Conservation (phyloP, 2,113 vertebrate species). For the Phalacrocorax pelagicus region DNA sequence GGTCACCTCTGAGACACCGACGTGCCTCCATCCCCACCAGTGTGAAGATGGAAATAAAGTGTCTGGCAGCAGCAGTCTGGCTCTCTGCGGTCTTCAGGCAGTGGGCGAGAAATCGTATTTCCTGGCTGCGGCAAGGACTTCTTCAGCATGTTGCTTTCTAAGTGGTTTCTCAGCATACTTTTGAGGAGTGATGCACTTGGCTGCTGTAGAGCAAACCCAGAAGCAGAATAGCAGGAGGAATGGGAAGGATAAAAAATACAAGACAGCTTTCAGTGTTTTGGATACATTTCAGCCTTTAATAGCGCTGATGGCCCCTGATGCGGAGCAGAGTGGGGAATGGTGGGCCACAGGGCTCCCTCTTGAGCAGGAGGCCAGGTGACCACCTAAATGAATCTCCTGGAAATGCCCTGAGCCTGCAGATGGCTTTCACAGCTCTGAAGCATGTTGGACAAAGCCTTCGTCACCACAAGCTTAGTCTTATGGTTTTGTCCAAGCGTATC, state of each 20-base stretch:
- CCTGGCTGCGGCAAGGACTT: fast-evolving
- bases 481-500: neutral
- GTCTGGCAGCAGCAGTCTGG: neutral
- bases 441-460: neutral
- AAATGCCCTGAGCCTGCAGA: neutral
- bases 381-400: neutral
- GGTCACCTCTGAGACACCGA: fast-evolving
- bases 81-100: neutral
- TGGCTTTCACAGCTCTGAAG: neutral
- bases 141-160: neutral
- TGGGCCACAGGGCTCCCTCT: neutral
- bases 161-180: neutral
- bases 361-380: neutral
- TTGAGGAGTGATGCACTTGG: neutral
- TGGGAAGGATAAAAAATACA: neutral
- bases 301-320: neutral
- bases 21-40: neutral
- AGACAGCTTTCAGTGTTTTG: neutral
- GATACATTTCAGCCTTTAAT: neutral
- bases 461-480: neutral
- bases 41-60: neutral
- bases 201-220: neutral
- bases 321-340: neutral
- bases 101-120: neutral
- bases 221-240: neutral